Evolutionary conservation across 2,888 invertebrate species (phyloP).

Genomic region (Acrobeloides nanus): DNA sequence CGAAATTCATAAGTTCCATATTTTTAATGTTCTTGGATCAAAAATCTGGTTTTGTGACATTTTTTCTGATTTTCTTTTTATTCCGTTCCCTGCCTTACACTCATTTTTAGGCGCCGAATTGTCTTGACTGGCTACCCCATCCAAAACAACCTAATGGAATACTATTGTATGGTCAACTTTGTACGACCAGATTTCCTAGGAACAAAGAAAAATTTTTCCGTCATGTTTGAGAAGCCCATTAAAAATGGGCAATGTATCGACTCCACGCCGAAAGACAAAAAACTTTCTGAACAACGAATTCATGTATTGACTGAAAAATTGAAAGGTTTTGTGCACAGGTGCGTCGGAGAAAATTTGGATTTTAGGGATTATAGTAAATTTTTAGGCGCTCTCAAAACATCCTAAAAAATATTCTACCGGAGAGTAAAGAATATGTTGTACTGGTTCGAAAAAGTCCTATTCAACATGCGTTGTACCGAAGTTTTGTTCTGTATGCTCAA

Average conservation of each 20-base stretch:
- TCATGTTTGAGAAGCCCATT: conserved; percentile 97
- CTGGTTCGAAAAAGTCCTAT: conserved; percentile 79
- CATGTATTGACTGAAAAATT: conserved; percentile 88
- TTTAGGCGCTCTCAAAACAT: conserved; percentile 80
- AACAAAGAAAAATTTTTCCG: conserved; percentile 88
- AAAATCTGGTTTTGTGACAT: too few relatives aligned
- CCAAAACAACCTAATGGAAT: conserved; percentile 83
- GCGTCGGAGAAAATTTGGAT: conserved; percentile 11
- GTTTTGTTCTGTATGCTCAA: conserved; percentile 73
- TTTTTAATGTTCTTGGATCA: too few relatives aligned
- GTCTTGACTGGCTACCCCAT: conserved; percentile 95
- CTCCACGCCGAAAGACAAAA: conserved; percentile 84
- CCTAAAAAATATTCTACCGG: conserved; percentile 80
- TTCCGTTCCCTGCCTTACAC: background rate
- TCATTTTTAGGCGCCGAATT: conserved; percentile 67
- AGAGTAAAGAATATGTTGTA: conserved; percentile 88
- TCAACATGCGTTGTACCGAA: conserved; percentile 82
- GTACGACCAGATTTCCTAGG: conserved; percentile 94
- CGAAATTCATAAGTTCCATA: too few relatives aligned
- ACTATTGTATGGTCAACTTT: conserved; percentile 66
- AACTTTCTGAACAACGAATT: conserved; percentile 85
- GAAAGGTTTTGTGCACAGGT: conserved; percentile 89
- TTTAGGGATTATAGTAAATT: conserved; percentile 9
- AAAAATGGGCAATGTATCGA: conserved; percentile 91
- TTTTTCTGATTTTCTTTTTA: too few relatives aligned